Evolutionary conservation across 2,797 vertebrate species (phyloP).

Genomic region (Sebastes trivittatus): DNA sequence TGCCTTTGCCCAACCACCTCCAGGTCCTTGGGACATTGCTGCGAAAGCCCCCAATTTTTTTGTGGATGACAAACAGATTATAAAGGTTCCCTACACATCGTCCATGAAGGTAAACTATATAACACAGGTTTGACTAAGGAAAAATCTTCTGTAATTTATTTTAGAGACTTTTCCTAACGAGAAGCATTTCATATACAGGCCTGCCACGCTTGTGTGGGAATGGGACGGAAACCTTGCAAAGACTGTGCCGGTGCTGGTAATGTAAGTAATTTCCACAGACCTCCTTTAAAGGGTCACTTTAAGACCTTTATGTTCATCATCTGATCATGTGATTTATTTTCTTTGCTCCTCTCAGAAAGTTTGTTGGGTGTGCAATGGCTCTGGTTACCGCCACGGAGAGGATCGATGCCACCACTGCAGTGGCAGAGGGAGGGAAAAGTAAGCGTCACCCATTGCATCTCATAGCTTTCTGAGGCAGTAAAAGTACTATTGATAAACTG

Average conservation of each 20-base stretch:
- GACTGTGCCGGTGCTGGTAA: conserved; percentile 79
- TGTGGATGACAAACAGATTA: conserved; percentile 59
- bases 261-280: conserved; percentile 70
- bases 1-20: conserved; percentile 73
- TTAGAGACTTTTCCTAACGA: neutral
- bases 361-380: conserved; percentile 84
- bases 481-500: neutral
- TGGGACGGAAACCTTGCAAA: conserved; percentile 76
- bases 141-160: neutral
- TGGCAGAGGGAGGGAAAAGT: conserved; percentile 82
- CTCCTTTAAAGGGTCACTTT: neutral
- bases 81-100: conserved; percentile 83
- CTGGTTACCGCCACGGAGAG: conserved; percentile 60
- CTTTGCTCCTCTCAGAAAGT: conserved; percentile 71
- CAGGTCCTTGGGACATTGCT: conserved; percentile 80
- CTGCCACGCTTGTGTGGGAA: conserved; percentile 80
- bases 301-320: neutral
- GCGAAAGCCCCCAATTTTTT: conserved; percentile 72
- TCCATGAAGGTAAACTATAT: conserved; percentile 78
- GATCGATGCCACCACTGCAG: conserved; percentile 77
- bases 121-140: neutral
- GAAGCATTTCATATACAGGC: conserved; percentile 53
- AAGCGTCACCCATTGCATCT: neutral
- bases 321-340: neutral
- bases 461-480: neutral